These are phyloP conservation scores for Strigamia crassipes DNA, from an alignment of 2,888 invertebrate genomes.

Conservation along the genomic window DNA sequence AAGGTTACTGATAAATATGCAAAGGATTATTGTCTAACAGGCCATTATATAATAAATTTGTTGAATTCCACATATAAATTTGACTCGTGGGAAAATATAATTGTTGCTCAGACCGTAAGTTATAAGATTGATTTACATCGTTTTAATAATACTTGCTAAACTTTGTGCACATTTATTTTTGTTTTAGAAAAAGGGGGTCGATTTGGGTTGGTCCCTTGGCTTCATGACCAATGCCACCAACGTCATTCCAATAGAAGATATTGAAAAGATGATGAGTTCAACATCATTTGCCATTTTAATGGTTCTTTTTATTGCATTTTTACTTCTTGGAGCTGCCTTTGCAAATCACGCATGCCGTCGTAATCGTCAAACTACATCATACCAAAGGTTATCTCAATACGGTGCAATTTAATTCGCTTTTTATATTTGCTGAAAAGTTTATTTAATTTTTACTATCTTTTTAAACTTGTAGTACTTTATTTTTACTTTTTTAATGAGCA, in stretches of 20 bases:
- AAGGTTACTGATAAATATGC: background rate
- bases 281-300: conserved; percentile 53
- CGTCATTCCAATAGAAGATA: conserved; percentile 56
- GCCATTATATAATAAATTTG: conserved; percentile 51
- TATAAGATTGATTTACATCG: background rate
- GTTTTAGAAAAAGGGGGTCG: conserved; percentile 56
- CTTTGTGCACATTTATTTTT: background rate
- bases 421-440: background rate
- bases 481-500: background rate
- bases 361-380: conserved; percentile 49
- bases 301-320: conserved; percentile 52
- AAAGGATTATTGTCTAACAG: background rate
- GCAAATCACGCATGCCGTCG: conserved; percentile 52
- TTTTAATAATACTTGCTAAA: background rate
- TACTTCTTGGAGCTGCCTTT: conserved; percentile 52
- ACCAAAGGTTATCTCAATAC: conserved; percentile 52
- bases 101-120: conserved; percentile 57
- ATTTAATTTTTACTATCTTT: background rate
- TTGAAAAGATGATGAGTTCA: conserved; percentile 50
- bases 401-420: conserved; percentile 44
- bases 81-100: conserved; percentile 57
- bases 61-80: conserved; percentile 59
- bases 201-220: conserved; percentile 62
- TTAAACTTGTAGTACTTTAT: background rate
- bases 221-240: conserved; percentile 62